Base-by-base conservation (phyloP, 2,888 invertebrate species). In the Sesia apiformis region DNA sequence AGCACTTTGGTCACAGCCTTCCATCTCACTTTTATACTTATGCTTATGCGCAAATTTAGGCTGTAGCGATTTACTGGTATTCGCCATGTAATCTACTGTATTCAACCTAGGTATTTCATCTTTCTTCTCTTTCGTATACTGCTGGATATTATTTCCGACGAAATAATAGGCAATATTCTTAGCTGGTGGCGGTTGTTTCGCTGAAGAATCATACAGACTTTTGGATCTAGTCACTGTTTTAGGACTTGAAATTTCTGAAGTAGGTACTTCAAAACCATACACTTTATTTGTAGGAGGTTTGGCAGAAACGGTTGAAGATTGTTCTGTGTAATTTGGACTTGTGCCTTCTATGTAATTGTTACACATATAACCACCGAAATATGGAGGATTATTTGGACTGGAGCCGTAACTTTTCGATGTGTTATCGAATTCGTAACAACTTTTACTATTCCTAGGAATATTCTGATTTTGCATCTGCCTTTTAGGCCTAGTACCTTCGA, bases 371-470 rank as follows among this genome's bases (percentile, higher is more conserved):
- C 90, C 88, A 46, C 85, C 90, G 53, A 92, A 90, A 61, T 88
- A 89, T 2, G 79, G 76, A 4, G 81, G 89, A 38, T 91, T 90
- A 64, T 92, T 92, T 0, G 93, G 92, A 74, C 93, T 92, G 0
- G 91, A 92, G 0, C 92, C 92, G 54, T 92, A 92, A 41, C 92
- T 92, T 74, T 92, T 92, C 0, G 92, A 91, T 0, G 88, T 70
- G 55, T 90, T 89, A 39, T 90, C 89, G 51, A 91, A 91, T 63
- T 89, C 90, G 62, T 86, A 87, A 59, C 87, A 90, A 56, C 90
- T 90, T 62, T 90, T 87, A 58, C 89, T 90, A 38, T 78, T 81
- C 57, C 78, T 73, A 0, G 87, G 88, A 41, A 90, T 85, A 52
- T 64, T 64, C 5, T 68, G 60, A 5, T 68, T 69, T 41, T 70